Conservation (phyloP, 1,140 invertebrate species). For the Periplaneta americana region DNA sequence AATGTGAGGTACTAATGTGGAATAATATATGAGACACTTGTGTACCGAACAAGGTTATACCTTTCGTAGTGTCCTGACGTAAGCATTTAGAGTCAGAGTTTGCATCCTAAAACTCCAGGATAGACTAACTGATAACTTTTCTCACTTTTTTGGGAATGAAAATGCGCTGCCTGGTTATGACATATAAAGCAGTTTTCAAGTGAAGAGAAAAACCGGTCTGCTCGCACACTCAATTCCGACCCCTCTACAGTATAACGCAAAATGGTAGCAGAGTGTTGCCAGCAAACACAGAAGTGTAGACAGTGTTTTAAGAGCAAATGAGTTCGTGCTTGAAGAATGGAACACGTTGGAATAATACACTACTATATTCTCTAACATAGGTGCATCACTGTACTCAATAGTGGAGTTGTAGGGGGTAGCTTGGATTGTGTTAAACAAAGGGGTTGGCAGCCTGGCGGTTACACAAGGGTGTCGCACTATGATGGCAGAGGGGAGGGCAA, state of each 20-base stretch:
- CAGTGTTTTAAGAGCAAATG: not conserved
- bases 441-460: not conserved
- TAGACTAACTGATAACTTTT: no score
- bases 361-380: not conserved
- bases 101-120: no score
- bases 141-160: no score
- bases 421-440: not conserved
- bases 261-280: not conserved
- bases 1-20: no score
- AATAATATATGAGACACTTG: no score
- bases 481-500: not conserved
- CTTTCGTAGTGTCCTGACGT: no score
- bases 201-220: no score
- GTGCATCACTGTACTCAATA: not conserved
- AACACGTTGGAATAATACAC: not conserved
- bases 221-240: no score
- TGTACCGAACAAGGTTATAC: no score
- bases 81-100: no score
- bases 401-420: not conserved
- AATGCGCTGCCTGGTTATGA: no score
- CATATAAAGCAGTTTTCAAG: no score
- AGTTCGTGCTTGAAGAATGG: not conserved
- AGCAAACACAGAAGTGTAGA: not conserved
- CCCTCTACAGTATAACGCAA: not conserved
- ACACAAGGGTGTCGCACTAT: not conserved